Percentiles rank a stretch among this genome's conserved stretches.
Conservation (phyloP, 2,888 invertebrate species). For the Onchidella celtica region DNA sequence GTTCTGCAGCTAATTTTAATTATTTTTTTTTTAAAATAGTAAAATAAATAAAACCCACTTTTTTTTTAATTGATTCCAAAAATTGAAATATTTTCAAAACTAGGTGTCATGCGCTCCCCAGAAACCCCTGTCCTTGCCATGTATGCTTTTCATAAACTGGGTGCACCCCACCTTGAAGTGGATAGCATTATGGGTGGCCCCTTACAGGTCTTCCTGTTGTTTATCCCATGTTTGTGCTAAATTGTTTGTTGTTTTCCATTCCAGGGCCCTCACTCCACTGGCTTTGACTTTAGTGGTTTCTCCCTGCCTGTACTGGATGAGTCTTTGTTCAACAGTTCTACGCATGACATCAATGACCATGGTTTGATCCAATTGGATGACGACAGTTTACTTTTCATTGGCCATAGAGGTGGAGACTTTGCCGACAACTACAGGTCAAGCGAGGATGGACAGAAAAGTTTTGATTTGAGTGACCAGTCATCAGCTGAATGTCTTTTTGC, state of each 20-base stretch:
- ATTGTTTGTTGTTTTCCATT: not conserved
- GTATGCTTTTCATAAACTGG: too few species aligned
- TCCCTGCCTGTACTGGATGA: constrained; percentile 55
- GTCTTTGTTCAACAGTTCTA: constrained; percentile 36
- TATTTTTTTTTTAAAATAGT: too few species aligned
- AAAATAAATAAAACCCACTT: too few species aligned
- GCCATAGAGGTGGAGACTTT: constrained; percentile 36
- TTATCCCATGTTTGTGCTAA: too few species aligned
- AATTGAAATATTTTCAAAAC: too few species aligned
- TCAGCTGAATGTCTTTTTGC: not conserved
- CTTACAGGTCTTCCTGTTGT: too few species aligned
- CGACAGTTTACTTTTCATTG: constrained; percentile 55
- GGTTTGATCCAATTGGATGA: constrained; percentile 53
- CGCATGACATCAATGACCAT: constrained; percentile 45
- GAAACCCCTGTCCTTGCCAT: too few species aligned
- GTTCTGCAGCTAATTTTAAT: too few species aligned
- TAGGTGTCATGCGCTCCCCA: too few species aligned
- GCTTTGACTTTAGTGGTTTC: constrained; percentile 55
- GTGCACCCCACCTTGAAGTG: too few species aligned
- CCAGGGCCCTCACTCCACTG: constrained; percentile 51
- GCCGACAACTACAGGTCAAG: constrained; percentile 32
- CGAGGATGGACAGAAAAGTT: constrained; percentile 3
- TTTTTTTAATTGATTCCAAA: too few species aligned
- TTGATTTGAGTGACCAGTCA: not conserved
- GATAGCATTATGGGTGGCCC: too few species aligned